Conservation (phyloP, 2,797 vertebrate species). For the Alectoris magna region DNA sequence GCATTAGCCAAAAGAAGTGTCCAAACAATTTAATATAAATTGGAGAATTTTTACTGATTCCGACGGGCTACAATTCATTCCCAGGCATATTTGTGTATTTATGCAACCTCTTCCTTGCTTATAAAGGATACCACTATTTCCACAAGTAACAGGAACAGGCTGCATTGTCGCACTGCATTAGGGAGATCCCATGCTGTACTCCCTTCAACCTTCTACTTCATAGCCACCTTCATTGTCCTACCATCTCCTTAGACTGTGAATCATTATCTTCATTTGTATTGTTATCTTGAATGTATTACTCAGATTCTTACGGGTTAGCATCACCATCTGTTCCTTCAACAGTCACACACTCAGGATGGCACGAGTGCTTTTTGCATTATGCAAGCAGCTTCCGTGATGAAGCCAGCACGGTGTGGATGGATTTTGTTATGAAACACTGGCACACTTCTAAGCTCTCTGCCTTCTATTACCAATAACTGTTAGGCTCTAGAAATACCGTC, state of each 20-base stretch:
- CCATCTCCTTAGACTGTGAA: conserved; percentile 31
- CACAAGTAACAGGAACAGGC: not conserved
- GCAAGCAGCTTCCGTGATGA: conserved; percentile 57
- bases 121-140: rapidly evolving
- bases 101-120: not conserved
- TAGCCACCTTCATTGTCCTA: conserved; percentile 18
- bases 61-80: not conserved
- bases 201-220: not conserved
- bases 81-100: not conserved
- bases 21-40: not conserved
- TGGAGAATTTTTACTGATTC: not conserved
- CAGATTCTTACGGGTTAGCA: conserved; percentile 28
- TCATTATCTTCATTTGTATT: conserved; percentile 59
- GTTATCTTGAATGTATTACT: conserved; percentile 47
- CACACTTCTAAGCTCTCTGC: conserved; percentile 28
- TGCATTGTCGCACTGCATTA: not conserved
- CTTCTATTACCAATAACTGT: conserved; percentile 48
- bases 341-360: conserved; percentile 12
- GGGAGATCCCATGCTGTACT: not conserved
- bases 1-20: not conserved
- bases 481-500: conserved; percentile 45
- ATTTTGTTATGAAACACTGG: conserved; percentile 56
- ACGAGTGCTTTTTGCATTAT: conserved; percentile 9
- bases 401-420: conserved; percentile 30
- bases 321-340: conserved; percentile 59